Evolutionary conservation across 2,888 invertebrate genomes (phyloP), one percentile per base, ranked within the genome.

Genomic region (Lordiphosa andalusiaca): DNA sequence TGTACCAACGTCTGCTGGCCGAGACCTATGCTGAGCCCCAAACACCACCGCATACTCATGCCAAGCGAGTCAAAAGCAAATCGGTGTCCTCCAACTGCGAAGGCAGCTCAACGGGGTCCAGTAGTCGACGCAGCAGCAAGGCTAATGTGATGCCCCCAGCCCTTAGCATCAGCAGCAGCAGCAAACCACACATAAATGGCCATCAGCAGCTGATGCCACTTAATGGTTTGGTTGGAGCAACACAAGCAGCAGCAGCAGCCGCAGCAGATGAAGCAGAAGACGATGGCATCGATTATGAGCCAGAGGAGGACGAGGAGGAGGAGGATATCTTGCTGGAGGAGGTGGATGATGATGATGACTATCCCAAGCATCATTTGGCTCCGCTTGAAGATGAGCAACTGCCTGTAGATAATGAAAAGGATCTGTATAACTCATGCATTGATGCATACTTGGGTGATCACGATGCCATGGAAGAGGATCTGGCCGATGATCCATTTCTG

Each of bases 1-100:
- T 91, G 19, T 95, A 94, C 87, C 91, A 92, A 50, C 91, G 91
- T 76, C 93, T 96, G 94, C 76, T 94, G 62, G 90, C 52, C 0
- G 76, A 83, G 13, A 70, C 62, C 37, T 52, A 67, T 5, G 62
- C 59, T 2, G 52, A 61, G 21, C 81, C 85, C 0, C 53, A 53
- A 16, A 30, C 30, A 10, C 44, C 48, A 33, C 46, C 48, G 36
- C 16, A 44, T 19, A 4, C 35, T 0, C 46, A 12, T 6, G 9
- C 47, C 6, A 77, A 77, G 52, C 85, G 84, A 1, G 59, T 53
- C 3, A 77, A 77, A n/a, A 84, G 84, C 54, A 77, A 77, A 52
- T 77, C 77, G 0, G 39, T 85, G 3, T 77, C 77, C 16, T 85
- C 81, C 1, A 77, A 83, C 48, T 60, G 56, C 10, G 67, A 76